Evolutionary conservation across 92 coral and sea anemone species (phyloP), one percentile per base, ranked within the genome.

Genomic region (Parazoanthus darwini): DNA sequence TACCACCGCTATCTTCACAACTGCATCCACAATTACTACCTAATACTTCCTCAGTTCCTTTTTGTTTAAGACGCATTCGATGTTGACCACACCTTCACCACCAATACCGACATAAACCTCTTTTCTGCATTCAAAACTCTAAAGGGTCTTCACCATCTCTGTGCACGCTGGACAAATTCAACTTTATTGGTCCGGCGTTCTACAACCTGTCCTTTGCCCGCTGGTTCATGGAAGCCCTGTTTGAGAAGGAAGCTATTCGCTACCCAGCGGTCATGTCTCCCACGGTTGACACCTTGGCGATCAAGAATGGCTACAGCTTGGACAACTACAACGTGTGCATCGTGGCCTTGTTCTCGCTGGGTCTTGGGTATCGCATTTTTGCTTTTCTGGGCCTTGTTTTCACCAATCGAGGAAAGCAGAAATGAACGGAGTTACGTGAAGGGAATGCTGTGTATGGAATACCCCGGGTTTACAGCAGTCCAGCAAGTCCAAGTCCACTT

Each of bases 141-240:
- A 7, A 76, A 94, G 98, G 98, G 72, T 91, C 91, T 22, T 89
- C 98, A 15, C 96, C 96, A 44, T 83, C 92, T 18, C 90, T 96
- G 78, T 96, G 98, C 73, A 92, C 90, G 35, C 88, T 96, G 90
- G 92, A 85, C 38, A 81, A 91, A 82, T 91, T 90, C 16, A 46
- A 54, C 13, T 2, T 88, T 38, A 77, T 96, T 54, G 98, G 95
- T 18, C 94, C 94, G 5, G 78, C 81, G 13, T 70, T 94, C 56
- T 96, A 96, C 89, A 96, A 89, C 88, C 90, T 96, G 88, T 94
- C 96, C 37, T 96, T 89, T 82, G 92, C 93, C 13, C 94, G 98
- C 66, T 96, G 98, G 98, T 92, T 92, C 20, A 89, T 93, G 78
- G 98, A 96, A 80, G 98, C 96, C 68, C 86, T 96, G 88, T 94